Evolutionary conservation across 2,113 vertebrate genomes (phyloP), one percentile per base, ranked within the genome.

Genomic region (Oxygymnocypris stewartii): DNA sequence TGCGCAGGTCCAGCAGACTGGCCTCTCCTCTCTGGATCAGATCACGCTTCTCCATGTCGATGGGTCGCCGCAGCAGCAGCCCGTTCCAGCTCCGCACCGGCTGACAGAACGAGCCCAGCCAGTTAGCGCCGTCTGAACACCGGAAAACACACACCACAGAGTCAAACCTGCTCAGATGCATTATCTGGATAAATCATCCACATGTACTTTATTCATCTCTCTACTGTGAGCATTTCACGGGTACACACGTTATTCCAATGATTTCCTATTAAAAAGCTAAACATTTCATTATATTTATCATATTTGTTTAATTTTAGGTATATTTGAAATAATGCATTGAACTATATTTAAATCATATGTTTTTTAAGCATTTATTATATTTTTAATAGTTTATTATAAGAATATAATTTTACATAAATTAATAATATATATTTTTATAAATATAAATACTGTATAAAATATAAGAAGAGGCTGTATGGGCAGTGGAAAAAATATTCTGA

Each of bases 11-110:
- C 86, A 99, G 91, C 78, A 99, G 94, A 37, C 96, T 97, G 59
- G 98, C 97, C 84, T 97, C 96, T 6, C 96, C 95, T 23, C 92
- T 96, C 94, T 98, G 98, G 73, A 99, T 97, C 84, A 96, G 88
- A 8, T 97, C 97, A 18, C 98, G 94, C 91, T 99, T 99, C 94
- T 99, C 97, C 98, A 99, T 99, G 88, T 99, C 98, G 71, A 99
- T 99, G 10, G 98, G 98, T 23, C 97, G 95, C 47, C 98, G 94
- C 6, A 99, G 96, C 61, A 97, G 90, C 90, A 99, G 88, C 25
- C 98, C 98, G 1, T 96, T 97, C 98, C 98, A 99, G 94, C 94
- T 97, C 83, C 94, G 94, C 91, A 99, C 97, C 1, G 98, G 97
- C 89, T 97, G 96, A 90, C 98, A 99, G 94, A 99, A 99, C 14